Evolutionary conservation across 2,113 vertebrate genomes (phyloP), one percentile per base, ranked within the genome.

Genomic region (Sylvia atricapilla): DNA sequence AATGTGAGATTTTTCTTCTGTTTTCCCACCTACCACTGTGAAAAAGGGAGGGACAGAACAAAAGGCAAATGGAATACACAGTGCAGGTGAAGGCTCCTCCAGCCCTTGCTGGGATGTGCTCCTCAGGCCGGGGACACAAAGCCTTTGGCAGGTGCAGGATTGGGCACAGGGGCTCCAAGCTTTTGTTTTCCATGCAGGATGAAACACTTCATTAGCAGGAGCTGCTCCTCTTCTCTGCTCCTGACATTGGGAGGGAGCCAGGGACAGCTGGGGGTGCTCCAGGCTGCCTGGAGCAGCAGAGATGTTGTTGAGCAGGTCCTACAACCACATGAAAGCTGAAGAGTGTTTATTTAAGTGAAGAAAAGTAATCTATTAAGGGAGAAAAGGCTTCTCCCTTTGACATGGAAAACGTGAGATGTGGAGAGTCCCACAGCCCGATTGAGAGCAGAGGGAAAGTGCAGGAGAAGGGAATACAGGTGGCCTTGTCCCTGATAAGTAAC

Each of bases 171-270:
- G 39, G 20, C 23, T 79, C 4, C 1, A 28, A 2, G 12, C 17
- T 84, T 72, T 72, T 33, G 46, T 69, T 49, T 91, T 47, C 30
- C 55, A 24, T 1, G 2, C 35, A 56, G 58, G 37, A 39, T 2
- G 17, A 59, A 81, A 11, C 0, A 0, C 60, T 52, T 33, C 1
- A 2, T 33, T 41, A 52, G 35, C 67, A 59, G 79, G 63, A n/a
- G 5, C 39, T 60, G 82, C 6, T 74, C 46, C 53, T 21, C 22
- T 20, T 7, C 62, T 60, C 46, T 56, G 47, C 53, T 56, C n/a
- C 27, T 0, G 2, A 17, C 28, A 3, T 0, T 2, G 2, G 15
- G 55, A 74, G 3, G 12, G 18, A 37, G 11, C 49, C 6, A 7
- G 33, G 62, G 55, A 33, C 55, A 72, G 23, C 11, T 14, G 1